phyloP scores from a whole-genome alignment of 2,888 invertebrate species.

The Halictus quadricinctus region DNA sequence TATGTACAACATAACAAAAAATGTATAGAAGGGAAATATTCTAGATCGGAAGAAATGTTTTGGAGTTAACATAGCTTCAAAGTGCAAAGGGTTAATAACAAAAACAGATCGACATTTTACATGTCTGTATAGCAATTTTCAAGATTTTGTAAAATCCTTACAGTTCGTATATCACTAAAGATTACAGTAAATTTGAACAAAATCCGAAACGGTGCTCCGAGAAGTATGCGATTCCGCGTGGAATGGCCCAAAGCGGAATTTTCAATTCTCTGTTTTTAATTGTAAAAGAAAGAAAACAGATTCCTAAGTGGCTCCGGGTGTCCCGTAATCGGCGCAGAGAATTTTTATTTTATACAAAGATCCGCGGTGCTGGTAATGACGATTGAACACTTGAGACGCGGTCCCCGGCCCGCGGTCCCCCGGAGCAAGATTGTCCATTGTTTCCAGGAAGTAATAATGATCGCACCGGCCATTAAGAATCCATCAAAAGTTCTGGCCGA shows the following conservation, averaged over 20 bases:
- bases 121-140: neutral
- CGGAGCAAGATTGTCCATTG: constrained; percentile 8
- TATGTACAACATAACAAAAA: too few species aligned
- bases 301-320: neutral
- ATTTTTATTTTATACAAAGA: neutral
- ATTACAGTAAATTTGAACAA: neutral
- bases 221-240: too few species aligned
- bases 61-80: too few species aligned
- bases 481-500: constrained; percentile 25
- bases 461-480: constrained; percentile 9
- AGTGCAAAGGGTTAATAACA: neutral
- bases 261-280: neutral
- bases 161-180: too few species aligned
- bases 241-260: neutral
- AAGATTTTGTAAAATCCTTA: neutral
- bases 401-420: neutral
- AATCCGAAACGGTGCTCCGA: neutral
- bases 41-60: too few species aligned
- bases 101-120: neutral
- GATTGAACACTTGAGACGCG: neutral
- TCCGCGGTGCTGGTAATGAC: neutral
- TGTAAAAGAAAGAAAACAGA: neutral
- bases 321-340: neutral
- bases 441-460: constrained; percentile 10
- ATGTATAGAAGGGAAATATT: too few species aligned